Evolutionary conservation across 2,888 invertebrate species (phyloP), one percentile per base, ranked within the genome.

Genomic region (Luffia ferchaultella): DNA sequence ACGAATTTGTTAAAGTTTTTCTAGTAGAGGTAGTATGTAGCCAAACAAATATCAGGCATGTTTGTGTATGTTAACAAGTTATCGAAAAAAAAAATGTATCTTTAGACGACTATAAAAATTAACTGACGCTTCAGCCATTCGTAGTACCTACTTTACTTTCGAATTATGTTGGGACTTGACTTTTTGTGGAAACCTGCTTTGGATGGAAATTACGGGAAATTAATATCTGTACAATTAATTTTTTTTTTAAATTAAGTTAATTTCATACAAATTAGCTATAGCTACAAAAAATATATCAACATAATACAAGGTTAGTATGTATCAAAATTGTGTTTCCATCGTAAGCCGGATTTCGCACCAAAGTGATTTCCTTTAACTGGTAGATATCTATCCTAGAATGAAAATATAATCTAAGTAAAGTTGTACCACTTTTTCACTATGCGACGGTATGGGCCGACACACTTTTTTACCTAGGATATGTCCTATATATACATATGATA

Each of bases 11-110:
- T 77, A 67, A 71, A 69, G 66, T 68, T 76, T 76, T 46, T 69
- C 73, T 65, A 65, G 77, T 80, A 76, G 67, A 57, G 59, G 71
- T 79, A 80, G 78, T 7, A 66, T 59, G 76, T 80, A 82, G 82
- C 69, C 66, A 70, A 72, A 72, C 63, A 62, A 62, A 30, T 65
- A 68, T 69, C 65, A 56, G 70, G 65, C 77, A 75, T 73, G 70
- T 70, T 70, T 70, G 70, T 77, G 69, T 79, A 74, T 73, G 73
- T 74, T 64, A 75, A 75, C 73, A 69, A 73, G 73, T 79, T 78
- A 77, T 73, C 71, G 64, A 71, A 67, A 7, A 30, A 30, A 30
- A 30, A 49, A 70, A 65, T 77, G 70, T 80, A 79, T 77, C 69
- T 67, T 80, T 82, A 82, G 75, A 64, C 67, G 67, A 12, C 12